Percentiles rank a stretch among this genome's conserved stretches.
Conservation (phyloP, 2,797 vertebrate species). For the Esox lucius region DNA sequence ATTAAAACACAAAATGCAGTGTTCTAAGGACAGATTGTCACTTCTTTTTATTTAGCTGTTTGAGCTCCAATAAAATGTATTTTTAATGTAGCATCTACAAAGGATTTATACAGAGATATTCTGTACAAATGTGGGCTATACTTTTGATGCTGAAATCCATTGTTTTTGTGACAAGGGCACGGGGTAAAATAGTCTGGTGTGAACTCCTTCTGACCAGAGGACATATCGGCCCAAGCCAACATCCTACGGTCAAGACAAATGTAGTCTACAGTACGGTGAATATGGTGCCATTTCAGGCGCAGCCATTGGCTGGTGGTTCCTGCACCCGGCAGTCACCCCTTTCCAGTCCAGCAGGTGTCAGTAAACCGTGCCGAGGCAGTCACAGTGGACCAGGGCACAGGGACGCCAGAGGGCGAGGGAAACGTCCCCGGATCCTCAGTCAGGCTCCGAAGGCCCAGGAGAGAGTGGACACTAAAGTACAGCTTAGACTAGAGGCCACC, state of each 20-base stretch:
- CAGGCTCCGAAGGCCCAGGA: background rate
- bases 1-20: background rate
- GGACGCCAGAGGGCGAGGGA: background rate
- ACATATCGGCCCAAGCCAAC: no score
- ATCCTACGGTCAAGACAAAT: background rate
- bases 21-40: background rate
- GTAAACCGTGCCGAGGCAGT: conserved; percentile 31
- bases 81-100: no score
- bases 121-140: no score
- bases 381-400: background rate
- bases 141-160: no score
- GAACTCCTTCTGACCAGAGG: no score
- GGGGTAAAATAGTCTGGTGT: no score
- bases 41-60: background rate
- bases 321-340: conserved; percentile 8
- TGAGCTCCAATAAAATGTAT: no score
- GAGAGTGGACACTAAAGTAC: background rate
- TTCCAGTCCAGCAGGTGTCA: conserved; percentile 60
- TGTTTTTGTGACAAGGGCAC: no score
- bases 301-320: background rate
- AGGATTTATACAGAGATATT: no score
- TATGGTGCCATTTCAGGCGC: background rate
- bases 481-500: conserved; percentile 4
- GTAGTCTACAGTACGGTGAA: background rate
- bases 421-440: background rate